These are phyloP conservation scores for Pseudomyrmex gracilis DNA, from an alignment of 1,140 invertebrate genomes.

Conservation along the genomic window DNA sequence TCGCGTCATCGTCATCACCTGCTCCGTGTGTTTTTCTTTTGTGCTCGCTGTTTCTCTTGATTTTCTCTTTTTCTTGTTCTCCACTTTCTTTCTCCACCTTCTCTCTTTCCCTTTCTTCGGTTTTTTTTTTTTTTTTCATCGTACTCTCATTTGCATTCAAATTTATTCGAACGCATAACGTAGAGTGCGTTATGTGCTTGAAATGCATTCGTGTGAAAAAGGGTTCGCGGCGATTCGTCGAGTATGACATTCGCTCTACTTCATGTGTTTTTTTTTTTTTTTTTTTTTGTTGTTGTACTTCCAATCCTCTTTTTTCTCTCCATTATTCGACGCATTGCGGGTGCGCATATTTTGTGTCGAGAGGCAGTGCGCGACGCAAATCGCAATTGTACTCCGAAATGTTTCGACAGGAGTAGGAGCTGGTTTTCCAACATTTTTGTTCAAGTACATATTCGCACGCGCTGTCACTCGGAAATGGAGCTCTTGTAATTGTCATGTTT, in stretches of 20 bases:
- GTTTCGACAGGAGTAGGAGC: constrained; percentile 13
- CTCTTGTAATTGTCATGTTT: constrained; percentile 52
- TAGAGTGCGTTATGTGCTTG: constrained; percentile 67
- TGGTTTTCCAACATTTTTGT: constrained; percentile 47
- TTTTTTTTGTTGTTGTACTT: neutral
- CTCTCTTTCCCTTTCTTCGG: neutral
- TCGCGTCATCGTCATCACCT: neutral
- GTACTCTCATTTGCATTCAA: constrained; percentile 72
- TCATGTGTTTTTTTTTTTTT: constrained; percentile 54
- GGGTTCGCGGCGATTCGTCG: constrained; percentile 63
- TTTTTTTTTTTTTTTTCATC: constrained; percentile 57
- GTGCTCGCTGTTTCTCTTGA: neutral
- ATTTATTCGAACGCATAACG: constrained; percentile 76
- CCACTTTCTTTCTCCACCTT: neutral
- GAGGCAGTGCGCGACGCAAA: constrained; percentile 50
- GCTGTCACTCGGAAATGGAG: constrained; percentile 32
- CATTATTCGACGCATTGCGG: constrained; percentile 76
- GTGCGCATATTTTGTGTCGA: constrained; percentile 65
- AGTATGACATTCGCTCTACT: constrained; percentile 73
- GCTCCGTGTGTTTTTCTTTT: neutral
- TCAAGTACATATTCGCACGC: constrained; percentile 34
- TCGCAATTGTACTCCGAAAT: constrained; percentile 49
- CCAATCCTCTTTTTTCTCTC: constrained; percentile 16
- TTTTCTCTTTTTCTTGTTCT: neutral
- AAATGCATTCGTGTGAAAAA: constrained; percentile 70